phyloP scores from a whole-genome alignment of 92 coral and sea anemone species.

The Isaurus tuberculatus region DNA sequence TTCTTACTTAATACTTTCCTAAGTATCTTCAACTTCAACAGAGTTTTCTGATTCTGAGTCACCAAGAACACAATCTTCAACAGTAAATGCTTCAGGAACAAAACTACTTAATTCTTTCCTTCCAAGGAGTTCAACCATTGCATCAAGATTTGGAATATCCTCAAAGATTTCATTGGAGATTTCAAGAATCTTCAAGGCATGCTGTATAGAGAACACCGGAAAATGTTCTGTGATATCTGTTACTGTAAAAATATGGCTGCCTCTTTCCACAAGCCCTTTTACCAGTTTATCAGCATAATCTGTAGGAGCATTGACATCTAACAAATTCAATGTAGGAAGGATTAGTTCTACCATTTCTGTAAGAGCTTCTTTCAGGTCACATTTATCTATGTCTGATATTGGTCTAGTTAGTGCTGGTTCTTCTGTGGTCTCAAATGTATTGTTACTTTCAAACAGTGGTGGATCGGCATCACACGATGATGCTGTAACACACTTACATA shows the following conservation, averaged over 20 bases:
- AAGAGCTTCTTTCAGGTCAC: slow-evolving; percentile 50
- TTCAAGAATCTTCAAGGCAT: slow-evolving; percentile 68
- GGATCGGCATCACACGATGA: background rate
- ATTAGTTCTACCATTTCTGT: slow-evolving; percentile 30
- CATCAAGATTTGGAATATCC: slow-evolving; percentile 61
- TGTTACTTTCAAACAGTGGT: slow-evolving; percentile 33
- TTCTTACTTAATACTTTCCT: slow-evolving; percentile 7
- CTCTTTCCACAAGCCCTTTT: slow-evolving; percentile 41
- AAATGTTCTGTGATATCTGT: slow-evolving; percentile 53
- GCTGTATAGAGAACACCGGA: slow-evolving; percentile 61
- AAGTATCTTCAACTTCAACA: slow-evolving; percentile 7
- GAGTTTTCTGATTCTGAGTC: slow-evolving; percentile 34
- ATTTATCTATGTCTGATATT: slow-evolving; percentile 47
- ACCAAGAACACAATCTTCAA: slow-evolving; percentile 49
- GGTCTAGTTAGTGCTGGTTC: slow-evolving; percentile 46
- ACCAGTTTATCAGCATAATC: background rate
- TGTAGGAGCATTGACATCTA: slow-evolving; percentile 16
- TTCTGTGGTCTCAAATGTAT: background rate
- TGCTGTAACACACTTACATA: slow-evolving; percentile 8
- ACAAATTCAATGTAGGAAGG: slow-evolving; percentile 22
- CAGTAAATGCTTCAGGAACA: slow-evolving; percentile 15
- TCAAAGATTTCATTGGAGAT: slow-evolving; percentile 68
- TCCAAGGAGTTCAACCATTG: slow-evolving; percentile 46
- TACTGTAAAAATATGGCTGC: slow-evolving; percentile 51
- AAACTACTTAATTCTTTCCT: slow-evolving; percentile 31